Evolutionary conservation across 2,113 vertebrate genomes (phyloP).

Genomic region (Barbus barbus): DNA sequence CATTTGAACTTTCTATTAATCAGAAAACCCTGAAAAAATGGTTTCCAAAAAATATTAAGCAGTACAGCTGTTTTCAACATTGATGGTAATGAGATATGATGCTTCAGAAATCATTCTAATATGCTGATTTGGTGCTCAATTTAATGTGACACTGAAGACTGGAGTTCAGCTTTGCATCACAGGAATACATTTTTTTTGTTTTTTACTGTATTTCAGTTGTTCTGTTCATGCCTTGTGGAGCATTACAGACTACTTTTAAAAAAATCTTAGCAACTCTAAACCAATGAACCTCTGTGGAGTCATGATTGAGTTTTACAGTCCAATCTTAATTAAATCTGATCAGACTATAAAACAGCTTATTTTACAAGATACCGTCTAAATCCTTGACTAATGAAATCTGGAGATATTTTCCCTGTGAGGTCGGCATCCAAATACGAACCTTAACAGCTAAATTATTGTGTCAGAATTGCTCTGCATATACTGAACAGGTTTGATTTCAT

Average conservation of each 20-base stretch:
- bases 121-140: no score
- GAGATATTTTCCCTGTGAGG: not conserved
- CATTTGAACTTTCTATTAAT: no score
- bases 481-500: not conserved
- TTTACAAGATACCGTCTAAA: not conserved
- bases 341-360: not conserved
- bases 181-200: not conserved
- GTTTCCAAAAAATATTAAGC: no score
- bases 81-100: no score
- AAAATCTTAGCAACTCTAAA: not conserved
- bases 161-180: no score
- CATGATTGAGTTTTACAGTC: not conserved
- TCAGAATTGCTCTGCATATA: not conserved
- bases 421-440: not conserved
- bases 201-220: not conserved
- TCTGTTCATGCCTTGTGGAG: no score
- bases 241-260: not conserved
- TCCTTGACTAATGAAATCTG: not conserved
- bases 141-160: no score
- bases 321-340: not conserved
- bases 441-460: not conserved
- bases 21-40: no score
- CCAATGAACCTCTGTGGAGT: not conserved
- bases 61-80: no score
- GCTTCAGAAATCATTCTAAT: no score